phyloP scores from a whole-genome alignment of 2,113 vertebrate genomes.

The Pseudonaja textilis region DNA sequence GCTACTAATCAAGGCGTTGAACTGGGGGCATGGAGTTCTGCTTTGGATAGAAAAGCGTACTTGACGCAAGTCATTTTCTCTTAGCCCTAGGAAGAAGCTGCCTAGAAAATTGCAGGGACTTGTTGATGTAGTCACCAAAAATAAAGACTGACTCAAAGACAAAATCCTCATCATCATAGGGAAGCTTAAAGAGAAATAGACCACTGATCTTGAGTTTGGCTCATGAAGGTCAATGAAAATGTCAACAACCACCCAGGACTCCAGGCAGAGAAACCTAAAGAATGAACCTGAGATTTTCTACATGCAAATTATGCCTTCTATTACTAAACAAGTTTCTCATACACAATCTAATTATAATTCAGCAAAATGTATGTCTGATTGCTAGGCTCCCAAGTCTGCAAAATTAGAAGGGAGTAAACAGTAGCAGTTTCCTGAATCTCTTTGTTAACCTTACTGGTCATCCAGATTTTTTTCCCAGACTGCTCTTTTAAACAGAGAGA shows the following conservation, averaged over 20 bases:
- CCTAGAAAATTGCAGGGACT: neutral
- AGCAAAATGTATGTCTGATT: neutral
- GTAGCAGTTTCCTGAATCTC: neutral
- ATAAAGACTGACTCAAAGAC: neutral
- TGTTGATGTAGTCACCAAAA: neutral
- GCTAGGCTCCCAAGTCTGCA: neutral
- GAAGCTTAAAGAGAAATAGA: neutral
- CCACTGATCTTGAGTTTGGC: neutral
- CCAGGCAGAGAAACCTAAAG: neutral
- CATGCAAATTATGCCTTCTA: neutral
- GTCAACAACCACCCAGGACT: too few relatives aligned
- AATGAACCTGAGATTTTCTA: neutral
- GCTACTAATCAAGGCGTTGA: neutral
- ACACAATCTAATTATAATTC: neutral
- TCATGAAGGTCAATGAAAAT: neutral
- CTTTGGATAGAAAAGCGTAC: neutral
- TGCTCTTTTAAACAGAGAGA: neutral
- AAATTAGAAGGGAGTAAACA: neutral
- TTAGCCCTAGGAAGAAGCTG: neutral
- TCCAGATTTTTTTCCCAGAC: neutral
- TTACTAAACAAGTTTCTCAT: neutral
- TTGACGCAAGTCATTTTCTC: neutral
- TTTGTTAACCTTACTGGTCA: neutral
- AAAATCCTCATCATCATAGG: neutral
- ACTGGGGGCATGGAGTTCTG: neutral